Percentiles rank a stretch among this genome's conserved stretches.
Conservation (phyloP, 1,140 invertebrate genomes). For the Ceratina calcarata region DNA sequence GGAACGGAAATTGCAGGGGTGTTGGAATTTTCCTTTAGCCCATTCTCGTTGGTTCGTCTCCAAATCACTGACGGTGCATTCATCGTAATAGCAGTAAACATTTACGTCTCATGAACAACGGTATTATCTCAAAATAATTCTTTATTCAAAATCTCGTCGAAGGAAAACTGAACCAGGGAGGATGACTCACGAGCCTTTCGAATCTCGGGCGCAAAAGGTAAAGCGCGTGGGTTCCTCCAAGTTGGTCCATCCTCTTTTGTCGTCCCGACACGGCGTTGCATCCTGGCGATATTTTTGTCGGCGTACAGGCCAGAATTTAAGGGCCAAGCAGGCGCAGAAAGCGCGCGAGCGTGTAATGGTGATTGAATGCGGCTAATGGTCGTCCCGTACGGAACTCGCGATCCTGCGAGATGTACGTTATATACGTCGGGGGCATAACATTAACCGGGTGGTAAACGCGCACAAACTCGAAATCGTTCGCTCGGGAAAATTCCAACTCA, state of each 20-base stretch:
- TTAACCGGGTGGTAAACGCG: slow-evolving; percentile 60
- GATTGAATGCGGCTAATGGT: slow-evolving; percentile 68
- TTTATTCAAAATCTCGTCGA: no score
- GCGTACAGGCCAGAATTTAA: slow-evolving; percentile 51
- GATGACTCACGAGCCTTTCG: background rate
- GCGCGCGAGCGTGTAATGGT: slow-evolving; percentile 64
- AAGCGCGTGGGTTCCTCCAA: background rate
- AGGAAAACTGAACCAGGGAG: no score
- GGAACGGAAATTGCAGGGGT: no score
- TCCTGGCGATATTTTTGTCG: slow-evolving; percentile 53
- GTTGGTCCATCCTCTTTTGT: background rate
- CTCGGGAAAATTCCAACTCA: background rate
- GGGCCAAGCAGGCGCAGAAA: slow-evolving; percentile 57
- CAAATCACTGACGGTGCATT: no score
- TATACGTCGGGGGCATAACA: slow-evolving; percentile 53
- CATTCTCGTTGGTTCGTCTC: no score
- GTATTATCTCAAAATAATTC: no score
- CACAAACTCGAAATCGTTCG: slow-evolving; percentile 42
- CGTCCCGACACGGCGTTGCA: slow-evolving; percentile 5
- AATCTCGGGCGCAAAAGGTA: slow-evolving; percentile 17
- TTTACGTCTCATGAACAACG: no score
- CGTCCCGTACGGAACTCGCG: slow-evolving; percentile 55
- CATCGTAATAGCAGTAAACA: no score
- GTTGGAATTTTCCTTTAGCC: no score
- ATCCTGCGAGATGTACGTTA: slow-evolving; percentile 61